Conservation (phyloP, 2,113 vertebrate genomes). For the Tamias sibiricus region DNA sequence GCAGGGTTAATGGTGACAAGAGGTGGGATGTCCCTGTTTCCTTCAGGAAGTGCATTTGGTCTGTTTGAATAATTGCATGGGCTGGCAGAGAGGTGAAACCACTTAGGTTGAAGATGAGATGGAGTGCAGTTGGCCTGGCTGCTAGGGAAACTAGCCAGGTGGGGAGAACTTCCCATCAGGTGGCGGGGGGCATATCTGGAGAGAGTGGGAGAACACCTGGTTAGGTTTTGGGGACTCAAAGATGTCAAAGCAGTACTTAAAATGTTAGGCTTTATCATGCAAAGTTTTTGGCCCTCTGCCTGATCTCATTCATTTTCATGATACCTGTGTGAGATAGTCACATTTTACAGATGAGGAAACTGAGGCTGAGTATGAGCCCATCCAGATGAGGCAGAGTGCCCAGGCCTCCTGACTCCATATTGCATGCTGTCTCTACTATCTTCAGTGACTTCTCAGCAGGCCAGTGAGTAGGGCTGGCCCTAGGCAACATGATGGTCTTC, state of each 20-base stretch:
- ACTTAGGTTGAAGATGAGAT: background rate
- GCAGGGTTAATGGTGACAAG: background rate
- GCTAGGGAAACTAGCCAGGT: background rate
- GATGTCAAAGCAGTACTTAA: background rate
- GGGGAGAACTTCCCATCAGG: background rate
- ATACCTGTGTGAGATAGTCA: background rate
- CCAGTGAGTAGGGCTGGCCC: background rate
- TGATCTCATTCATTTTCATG: background rate
- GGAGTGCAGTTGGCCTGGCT: background rate
- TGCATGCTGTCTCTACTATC: background rate
- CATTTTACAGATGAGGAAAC: background rate
- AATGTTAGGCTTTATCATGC: background rate
- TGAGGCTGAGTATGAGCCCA: background rate
- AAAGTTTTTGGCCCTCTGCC: background rate
- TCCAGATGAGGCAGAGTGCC: background rate
- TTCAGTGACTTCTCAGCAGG: background rate
- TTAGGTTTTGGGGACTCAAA: background rate
- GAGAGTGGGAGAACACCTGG: background rate
- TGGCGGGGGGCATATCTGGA: background rate
- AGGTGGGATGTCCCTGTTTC: background rate
- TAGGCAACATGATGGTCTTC: background rate
- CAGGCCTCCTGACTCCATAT: background rate
- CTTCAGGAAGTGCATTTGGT: background rate
- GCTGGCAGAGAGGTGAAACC: background rate
- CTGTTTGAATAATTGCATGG: background rate